Conservation (phyloP, 1,140 invertebrate species). For the Drosophila oshimai region DNA sequence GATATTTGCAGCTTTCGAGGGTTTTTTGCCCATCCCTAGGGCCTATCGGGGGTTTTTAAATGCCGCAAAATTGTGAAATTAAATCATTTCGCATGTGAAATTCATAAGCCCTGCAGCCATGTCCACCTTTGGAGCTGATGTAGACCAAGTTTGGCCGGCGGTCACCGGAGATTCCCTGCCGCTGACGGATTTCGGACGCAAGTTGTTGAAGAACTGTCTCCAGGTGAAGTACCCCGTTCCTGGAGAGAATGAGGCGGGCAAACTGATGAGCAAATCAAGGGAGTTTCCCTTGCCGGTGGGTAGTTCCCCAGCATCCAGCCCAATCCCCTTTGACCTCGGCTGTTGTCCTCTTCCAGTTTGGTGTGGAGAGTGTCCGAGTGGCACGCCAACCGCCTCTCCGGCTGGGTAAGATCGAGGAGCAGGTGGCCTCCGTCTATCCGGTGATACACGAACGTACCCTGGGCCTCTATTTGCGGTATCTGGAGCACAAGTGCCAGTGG, state of each 20-base stretch:
- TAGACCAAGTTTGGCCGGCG: constrained; percentile 43
- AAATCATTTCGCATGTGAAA: background rate
- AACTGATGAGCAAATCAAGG: constrained; percentile 15
- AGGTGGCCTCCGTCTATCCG: constrained; percentile 66
- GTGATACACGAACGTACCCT: constrained; percentile 76
- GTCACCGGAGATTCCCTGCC: background rate
- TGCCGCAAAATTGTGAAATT: constrained; percentile 10
- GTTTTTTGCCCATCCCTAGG: too few relatives aligned
- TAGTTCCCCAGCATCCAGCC: background rate
- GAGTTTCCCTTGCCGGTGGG: constrained; percentile 48
- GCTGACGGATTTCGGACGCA: constrained; percentile 29
- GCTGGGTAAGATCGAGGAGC: constrained; percentile 5
- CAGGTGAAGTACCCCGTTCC: constrained; percentile 12
- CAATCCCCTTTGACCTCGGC: too few relatives aligned
- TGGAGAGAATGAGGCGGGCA: background rate
- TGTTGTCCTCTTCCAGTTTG: constrained; percentile 18
- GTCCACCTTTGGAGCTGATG: constrained; percentile 49
- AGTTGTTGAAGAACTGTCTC: constrained; percentile 28
- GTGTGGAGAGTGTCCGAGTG: constrained; percentile 52
- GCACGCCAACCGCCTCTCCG: constrained; percentile 20
- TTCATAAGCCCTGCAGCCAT: constrained; percentile 1
- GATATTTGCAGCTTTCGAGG: too few relatives aligned
- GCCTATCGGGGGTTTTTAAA: background rate
- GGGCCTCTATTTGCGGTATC: constrained; percentile 59
- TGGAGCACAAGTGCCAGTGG: constrained; percentile 71